Evolutionary conservation across 2,888 invertebrate genomes (phyloP), one percentile per base, ranked within the genome.

Genomic region (Phania funesta): DNA sequence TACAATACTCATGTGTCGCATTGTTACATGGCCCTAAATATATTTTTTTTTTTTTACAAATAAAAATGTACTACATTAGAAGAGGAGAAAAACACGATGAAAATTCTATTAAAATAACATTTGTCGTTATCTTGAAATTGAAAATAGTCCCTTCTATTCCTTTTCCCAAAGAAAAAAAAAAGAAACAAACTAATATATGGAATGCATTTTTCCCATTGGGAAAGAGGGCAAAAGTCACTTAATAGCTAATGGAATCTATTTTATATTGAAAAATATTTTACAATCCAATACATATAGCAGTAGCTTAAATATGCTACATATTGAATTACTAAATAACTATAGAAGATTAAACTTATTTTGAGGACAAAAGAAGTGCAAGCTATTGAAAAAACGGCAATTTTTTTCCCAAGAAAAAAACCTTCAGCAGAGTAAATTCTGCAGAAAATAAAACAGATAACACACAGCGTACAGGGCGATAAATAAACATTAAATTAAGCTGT

Each of bases 201-300:
- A 77, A 74, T 74, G 74, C 77, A 82, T 58, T 74, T 29, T 74
- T 60, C 41, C 74, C 68, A 29, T 16, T 32, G 54, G 64, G 29
- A 75, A 29, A 22, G 54, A 74, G 56, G 74, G 48, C 44, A 77
- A 74, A 70, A 82, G 77, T 82, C 77, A 82, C 74, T 82, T 82
- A 74, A 77, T 82, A 68, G 81, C 77, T 81, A 81, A 81, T 81
- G 77, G 68, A 82, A 77, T 82, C 67, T 74, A 56, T 77, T 74
- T 73, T 68, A 44, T 68, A 70, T 82, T 70, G 50, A 50, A 67
- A 65, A 54, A 70, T 52, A 52, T 52, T 68, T 56, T 5, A 20
- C 70, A 65, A 48, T 41, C 64, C 48, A 56, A 71, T 18, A 67
- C 52, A 54, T 46, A 62, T 38, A 60, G 62, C n/a, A 62, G 44